Conservation (phyloP, 2,797 vertebrate species). For the Acanthurus tractus region DNA sequence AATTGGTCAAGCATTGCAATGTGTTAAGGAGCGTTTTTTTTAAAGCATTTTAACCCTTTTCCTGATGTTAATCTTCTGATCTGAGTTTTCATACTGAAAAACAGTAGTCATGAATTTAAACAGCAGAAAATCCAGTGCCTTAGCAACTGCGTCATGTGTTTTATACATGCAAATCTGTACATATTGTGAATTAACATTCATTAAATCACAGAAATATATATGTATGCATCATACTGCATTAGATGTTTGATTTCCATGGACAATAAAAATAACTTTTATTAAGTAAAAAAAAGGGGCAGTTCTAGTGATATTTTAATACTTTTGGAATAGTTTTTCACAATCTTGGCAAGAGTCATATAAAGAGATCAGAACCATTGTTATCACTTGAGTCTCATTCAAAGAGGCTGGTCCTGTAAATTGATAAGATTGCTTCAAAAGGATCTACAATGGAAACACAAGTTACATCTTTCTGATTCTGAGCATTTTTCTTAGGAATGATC, state of each 20-base stretch:
- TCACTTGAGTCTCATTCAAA: not conserved
- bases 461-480: not conserved
- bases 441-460: not conserved
- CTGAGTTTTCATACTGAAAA: slow-evolving; percentile 15
- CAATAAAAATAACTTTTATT: not conserved
- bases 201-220: slow-evolving; percentile 33
- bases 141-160: slow-evolving; percentile 51
- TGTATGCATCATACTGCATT: slow-evolving; percentile 6
- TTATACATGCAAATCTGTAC: slow-evolving; percentile 55
- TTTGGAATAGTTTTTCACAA: not conserved
- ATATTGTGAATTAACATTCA: slow-evolving; percentile 48
- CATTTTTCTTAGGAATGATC: not conserved
- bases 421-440: not conserved
- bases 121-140: slow-evolving; percentile 18
- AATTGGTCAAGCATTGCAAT: not conserved
- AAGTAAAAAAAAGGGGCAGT: not conserved
- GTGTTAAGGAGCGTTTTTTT: not conserved
- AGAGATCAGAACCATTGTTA: not conserved
- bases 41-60: slow-evolving; percentile 10
- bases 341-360: not conserved
- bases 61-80: slow-evolving; percentile 24
- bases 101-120: slow-evolving; percentile 1
- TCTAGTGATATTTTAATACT: not conserved
- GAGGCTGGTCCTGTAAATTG: not conserved
- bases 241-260: slow-evolving; percentile 19